Conservation (phyloP, 2,113 vertebrate species). For the Poeciliopsis occidentalis region DNA sequence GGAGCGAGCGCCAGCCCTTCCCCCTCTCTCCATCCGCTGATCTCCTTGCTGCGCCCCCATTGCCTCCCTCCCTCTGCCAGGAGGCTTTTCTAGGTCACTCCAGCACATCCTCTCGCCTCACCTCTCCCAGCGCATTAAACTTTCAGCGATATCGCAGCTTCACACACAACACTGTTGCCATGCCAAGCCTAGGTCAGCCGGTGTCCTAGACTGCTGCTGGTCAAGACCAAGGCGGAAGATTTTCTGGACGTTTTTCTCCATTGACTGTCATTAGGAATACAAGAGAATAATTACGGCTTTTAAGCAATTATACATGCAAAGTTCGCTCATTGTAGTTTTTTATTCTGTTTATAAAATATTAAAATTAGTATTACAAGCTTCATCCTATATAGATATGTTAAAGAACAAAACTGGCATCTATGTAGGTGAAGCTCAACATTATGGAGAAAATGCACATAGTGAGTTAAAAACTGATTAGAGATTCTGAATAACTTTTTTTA, state of each 20-base stretch:
- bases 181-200: slow-evolving; percentile 72
- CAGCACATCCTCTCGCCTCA: slow-evolving; percentile 67
- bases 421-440: no score
- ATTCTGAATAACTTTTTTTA: no score
- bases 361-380: no score
- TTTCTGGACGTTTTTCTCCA: slow-evolving; percentile 1
- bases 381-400: no score
- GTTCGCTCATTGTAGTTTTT: not conserved
- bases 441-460: no score
- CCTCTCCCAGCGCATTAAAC: slow-evolving; percentile 77
- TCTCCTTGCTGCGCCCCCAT: slow-evolving; percentile 19
- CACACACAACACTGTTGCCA: slow-evolving; percentile 60
- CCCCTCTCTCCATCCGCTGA: slow-evolving; percentile 14
- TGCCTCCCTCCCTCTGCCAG: slow-evolving; percentile 40
- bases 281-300: no score
- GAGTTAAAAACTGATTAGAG: no score
- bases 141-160: slow-evolving; percentile 71
- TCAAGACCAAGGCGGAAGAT: not conserved
- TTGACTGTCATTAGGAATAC: not conserved
- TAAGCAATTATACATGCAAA: no score
- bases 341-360: no score
- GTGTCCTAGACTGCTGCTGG: slow-evolving; percentile 42
- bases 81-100: slow-evolving; percentile 81
- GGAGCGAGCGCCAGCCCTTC: slow-evolving; percentile 35
- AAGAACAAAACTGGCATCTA: no score